These are phyloP conservation scores for Corythoichthys haematopterus DNA, from an alignment of 2,113 vertebrate species.

Conservation along the genomic window DNA sequence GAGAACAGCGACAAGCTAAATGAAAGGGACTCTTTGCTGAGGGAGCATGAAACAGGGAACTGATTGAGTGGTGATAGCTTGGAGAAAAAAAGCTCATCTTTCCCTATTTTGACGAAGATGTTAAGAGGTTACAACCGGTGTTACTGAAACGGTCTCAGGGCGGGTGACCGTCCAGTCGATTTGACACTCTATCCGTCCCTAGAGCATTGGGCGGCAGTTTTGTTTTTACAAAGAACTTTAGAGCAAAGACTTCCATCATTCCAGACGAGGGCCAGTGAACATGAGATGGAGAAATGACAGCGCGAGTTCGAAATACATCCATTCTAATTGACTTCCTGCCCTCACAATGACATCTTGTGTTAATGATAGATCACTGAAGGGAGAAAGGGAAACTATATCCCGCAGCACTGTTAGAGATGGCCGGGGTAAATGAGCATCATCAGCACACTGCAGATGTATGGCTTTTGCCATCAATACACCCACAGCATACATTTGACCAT, in stretches of 20 bases:
- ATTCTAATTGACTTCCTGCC: slow-evolving; percentile 73
- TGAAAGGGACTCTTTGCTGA: slow-evolving; percentile 56
- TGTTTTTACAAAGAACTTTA: slow-evolving; percentile 59
- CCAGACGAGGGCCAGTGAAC: slow-evolving; percentile 44
- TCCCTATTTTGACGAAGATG: slow-evolving; percentile 28
- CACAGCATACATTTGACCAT: too few species aligned
- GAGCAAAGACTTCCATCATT: slow-evolving; percentile 33
- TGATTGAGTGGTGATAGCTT: slow-evolving; percentile 43
- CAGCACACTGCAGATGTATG: not conserved
- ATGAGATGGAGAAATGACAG: slow-evolving; percentile 60
- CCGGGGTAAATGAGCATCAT: not conserved
- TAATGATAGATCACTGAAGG: slow-evolving; percentile 61
- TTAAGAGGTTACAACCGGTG: slow-evolving; percentile 60
- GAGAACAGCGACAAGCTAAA: slow-evolving; percentile 49
- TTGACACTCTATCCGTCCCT: slow-evolving; percentile 55
- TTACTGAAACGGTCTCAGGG: slow-evolving; percentile 23
- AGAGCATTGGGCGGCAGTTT: slow-evolving; percentile 42
- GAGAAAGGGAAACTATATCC: slow-evolving; percentile 38
- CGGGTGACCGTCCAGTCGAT: slow-evolving; percentile 31
- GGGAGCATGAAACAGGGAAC: slow-evolving; percentile 44
- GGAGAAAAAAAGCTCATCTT: slow-evolving; percentile 14
- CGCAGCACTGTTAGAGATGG: slow-evolving; percentile 5
- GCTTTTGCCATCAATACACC: not conserved
- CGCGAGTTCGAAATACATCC: slow-evolving; percentile 58
- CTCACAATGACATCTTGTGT: slow-evolving; percentile 51